Evolutionary conservation across 2,113 vertebrate genomes (phyloP).

Genomic region (Psephotus haematonotus): DNA sequence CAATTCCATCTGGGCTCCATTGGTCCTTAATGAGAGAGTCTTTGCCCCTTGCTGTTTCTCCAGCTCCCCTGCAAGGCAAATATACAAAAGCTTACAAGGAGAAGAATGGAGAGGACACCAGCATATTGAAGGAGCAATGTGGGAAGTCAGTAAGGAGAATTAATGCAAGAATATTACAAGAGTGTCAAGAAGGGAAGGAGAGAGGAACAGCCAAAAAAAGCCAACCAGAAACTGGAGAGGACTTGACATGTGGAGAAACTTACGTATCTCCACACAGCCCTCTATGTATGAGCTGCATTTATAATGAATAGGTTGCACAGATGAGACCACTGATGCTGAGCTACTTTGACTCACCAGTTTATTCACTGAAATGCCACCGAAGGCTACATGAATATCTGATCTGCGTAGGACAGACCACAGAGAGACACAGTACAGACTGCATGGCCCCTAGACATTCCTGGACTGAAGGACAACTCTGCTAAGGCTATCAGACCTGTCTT

Average conservation of each 20-base stretch:
- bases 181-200: not conserved
- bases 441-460: not conserved
- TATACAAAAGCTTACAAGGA: not conserved
- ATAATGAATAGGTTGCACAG: not conserved
- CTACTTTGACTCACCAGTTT: not conserved
- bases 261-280: fast-evolving
- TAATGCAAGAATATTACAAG: not conserved
- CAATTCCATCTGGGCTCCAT: constrained; percentile 86
- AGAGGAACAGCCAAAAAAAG: not conserved
- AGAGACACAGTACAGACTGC: not conserved
- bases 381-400: not conserved
- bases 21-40: constrained; percentile 82
- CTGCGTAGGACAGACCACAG: not conserved
- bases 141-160: not conserved
- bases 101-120: not conserved
- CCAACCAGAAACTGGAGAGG: not conserved
- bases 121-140: not conserved
- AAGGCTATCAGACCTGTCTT: not conserved
- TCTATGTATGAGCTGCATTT: not conserved
- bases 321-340: not conserved
- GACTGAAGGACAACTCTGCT: not conserved
- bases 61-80: constrained; percentile 84
- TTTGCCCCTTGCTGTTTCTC: constrained; percentile 92
- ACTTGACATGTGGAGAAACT: not conserved
- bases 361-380: not conserved